Evolutionary conservation across 2,888 invertebrate genomes (phyloP), one percentile per base, ranked within the genome.

Genomic region (Diadegma fenestrale): DNA sequence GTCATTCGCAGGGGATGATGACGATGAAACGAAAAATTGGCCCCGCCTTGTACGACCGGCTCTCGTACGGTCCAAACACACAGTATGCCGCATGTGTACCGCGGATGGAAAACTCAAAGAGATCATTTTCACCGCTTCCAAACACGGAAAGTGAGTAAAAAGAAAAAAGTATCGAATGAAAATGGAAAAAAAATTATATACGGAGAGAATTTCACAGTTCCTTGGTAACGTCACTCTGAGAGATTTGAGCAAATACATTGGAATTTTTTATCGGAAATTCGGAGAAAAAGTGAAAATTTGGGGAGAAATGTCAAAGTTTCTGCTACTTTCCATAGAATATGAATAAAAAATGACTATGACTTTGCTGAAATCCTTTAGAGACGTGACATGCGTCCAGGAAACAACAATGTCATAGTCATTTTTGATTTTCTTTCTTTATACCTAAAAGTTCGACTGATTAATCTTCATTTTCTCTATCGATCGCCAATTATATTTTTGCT

Each of bases 21-120:
- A 94, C 0, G 91, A 94, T 0, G 91, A 94, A n/a, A 66, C 66
- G 41, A 54, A 66, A 43, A 95, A 95, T 17, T 98, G 98, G 98
- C 98, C 98, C 0, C 95, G 98, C 85, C 94, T 98, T 30, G 96
- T 98, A 0, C 93, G 96, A 81, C 96, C 96, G n/a, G 96, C 96
- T 0, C 93, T 97, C 30, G 95, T 96, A 1, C 95, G 97, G 79
- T 95, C 96, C 0, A 96, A 95, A 83, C 98, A 98, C 91, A 95
- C 96, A 0, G 95, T 97, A 87, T 98, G 98, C 91, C 95, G 96
- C 85, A 92, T 98, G 90, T 99, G 99, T 93, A 97, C 97, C 0
- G 92, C 95, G 0, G 94, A 96, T 86, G 98, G 98, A 1, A 95
- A 96, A 82, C 93, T 98, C 54, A 94, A 96, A 87, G 97, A 98